A percentile compares a stretch with the other conserved stretches of the same genome.
phyloP scores from a whole-genome alignment of 2,888 invertebrate species.

The Mesorhabditis belari region DNA sequence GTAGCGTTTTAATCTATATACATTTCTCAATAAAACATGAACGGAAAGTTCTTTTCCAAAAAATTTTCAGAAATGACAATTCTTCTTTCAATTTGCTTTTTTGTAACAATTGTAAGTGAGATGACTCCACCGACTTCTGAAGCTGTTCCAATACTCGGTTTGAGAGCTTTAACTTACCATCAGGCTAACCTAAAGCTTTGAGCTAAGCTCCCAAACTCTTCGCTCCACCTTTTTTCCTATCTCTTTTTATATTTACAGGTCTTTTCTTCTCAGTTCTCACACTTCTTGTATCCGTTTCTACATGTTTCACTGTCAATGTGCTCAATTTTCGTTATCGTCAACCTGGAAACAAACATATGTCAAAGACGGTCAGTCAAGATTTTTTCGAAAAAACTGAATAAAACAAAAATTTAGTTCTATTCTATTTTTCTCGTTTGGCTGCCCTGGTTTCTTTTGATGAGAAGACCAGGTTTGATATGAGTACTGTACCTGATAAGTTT shows the following conservation, averaged over 20 bases:
- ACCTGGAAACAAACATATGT: conserved; percentile 36
- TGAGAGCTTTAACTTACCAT: background rate
- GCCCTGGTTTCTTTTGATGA: conserved; percentile 43
- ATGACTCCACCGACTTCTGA: conserved; percentile 92
- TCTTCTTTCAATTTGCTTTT: conserved; percentile 84
- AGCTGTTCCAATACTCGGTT: conserved; percentile 37
- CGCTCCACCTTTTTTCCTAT: background rate
- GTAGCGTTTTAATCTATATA: background rate
- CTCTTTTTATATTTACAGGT: conserved; percentile 14
- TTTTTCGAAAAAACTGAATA: background rate
- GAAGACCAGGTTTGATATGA: conserved; percentile 29
- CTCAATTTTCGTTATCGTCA: conserved; percentile 42
- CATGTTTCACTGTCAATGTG: conserved; percentile 41
- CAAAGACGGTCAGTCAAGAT: conserved; percentile 1
- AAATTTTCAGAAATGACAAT: conserved; percentile 38
- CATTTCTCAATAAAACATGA: background rate
- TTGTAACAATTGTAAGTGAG: conserved; percentile 93
- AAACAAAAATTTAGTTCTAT: conserved; percentile 20
- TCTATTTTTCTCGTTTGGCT: conserved; percentile 40
- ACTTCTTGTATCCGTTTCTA: conserved; percentile 36
- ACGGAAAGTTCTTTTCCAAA: background rate
- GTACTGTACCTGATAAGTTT: background rate
- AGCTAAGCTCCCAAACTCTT: too few species aligned
- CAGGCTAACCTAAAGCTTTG: background rate
- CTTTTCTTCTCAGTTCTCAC: conserved; percentile 43